phyloP scores from a whole-genome alignment of 2,797 vertebrate genomes.

The Cichlasoma orientale region DNA sequence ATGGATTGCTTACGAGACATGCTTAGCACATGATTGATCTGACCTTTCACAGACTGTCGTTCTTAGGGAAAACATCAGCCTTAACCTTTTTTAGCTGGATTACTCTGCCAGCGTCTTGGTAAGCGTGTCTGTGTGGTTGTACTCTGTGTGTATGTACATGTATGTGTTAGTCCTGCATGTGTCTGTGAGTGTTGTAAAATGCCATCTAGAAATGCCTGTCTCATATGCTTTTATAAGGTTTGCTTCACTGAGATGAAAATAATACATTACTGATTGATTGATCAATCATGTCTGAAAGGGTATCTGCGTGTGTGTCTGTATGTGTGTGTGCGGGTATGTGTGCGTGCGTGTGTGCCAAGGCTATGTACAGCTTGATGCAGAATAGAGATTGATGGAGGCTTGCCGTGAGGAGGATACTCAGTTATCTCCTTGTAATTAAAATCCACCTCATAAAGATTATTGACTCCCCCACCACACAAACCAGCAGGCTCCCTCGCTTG shows the following conservation, averaged over 20 bases:
- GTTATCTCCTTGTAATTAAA: conserved; percentile 87
- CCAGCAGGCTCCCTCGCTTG: conserved; percentile 73
- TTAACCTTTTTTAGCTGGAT: conserved; percentile 81
- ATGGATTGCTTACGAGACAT: conserved; percentile 82
- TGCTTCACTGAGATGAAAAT: conserved; percentile 69
- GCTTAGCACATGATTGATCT: conserved; percentile 84
- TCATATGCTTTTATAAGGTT: conserved; percentile 61
- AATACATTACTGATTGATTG: conserved; percentile 76
- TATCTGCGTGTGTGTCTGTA: conserved; percentile 32
- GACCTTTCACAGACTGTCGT: conserved; percentile 81
- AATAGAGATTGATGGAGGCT: conserved; percentile 81
- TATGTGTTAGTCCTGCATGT: conserved; percentile 7
- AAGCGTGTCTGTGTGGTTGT: conserved; percentile 1
- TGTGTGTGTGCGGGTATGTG: conserved; percentile 8
- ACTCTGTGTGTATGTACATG: conserved; percentile 12
- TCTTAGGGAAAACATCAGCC: conserved; percentile 80
- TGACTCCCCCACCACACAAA: conserved; percentile 81
- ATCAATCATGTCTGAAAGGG: conserved; percentile 74
- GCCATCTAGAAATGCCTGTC: conserved; percentile 45
- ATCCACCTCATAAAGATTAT: conserved; percentile 86
- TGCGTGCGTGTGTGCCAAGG: conserved; percentile 16
- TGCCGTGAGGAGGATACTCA: conserved; percentile 79
- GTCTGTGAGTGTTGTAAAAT: conserved; percentile 42
- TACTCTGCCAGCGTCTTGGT: conserved; percentile 63
- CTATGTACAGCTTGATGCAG: conserved; percentile 66